Evolutionary conservation across 2,888 invertebrate species (phyloP).

Genomic region (Chrysomela aeneicollis): DNA sequence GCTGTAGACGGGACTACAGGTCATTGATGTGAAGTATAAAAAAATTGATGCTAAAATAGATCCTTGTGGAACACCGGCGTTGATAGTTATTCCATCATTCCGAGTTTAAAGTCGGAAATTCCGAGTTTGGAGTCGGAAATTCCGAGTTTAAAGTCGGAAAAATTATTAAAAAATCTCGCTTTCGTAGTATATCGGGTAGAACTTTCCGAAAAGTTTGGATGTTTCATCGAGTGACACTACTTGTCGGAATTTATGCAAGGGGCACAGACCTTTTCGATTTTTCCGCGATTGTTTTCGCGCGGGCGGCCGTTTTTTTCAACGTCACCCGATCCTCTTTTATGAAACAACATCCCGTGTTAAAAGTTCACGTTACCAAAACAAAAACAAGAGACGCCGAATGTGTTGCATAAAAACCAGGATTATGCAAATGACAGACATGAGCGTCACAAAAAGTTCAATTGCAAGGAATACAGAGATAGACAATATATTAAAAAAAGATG

Average conservation of each 20-base stretch:
- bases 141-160: too few species aligned
- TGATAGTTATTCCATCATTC: too few species aligned
- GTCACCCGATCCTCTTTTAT: conserved; percentile 31
- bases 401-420: conserved; percentile 27
- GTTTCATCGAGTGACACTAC: background rate
- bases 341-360: conserved; percentile 33
- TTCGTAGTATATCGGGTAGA: too few species aligned
- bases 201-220: too few species aligned
- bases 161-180: too few species aligned
- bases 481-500: conserved; percentile 4
- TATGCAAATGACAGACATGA: conserved; percentile 14
- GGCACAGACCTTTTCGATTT: conserved; percentile 1
- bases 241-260: background rate
- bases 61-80: too few species aligned
- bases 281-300: conserved; percentile 23
- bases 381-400: conserved; percentile 29
- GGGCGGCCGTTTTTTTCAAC: conserved; percentile 29
- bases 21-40: too few species aligned
- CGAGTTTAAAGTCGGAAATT: too few species aligned
- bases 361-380: conserved; percentile 33
- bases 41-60: too few species aligned
- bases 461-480: conserved; percentile 6
- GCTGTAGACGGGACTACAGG: too few species aligned
- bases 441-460: conserved; percentile 2
- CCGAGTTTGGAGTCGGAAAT: too few species aligned